phyloP scores from a whole-genome alignment of 2,797 vertebrate species.

The Cuniculus paca region DNA sequence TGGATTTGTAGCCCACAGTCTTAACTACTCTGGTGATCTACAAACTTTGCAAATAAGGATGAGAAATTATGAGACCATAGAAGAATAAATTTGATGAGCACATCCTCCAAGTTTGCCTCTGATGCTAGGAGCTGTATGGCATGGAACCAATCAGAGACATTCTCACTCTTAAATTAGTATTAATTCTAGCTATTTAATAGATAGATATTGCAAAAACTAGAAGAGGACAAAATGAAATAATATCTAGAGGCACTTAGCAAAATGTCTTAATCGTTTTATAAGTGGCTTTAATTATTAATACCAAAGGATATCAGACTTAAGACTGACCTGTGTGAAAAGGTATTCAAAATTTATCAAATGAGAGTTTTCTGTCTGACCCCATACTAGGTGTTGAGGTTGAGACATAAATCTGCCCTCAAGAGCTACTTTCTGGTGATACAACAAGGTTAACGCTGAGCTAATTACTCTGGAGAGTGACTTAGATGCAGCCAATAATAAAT shows the following conservation, averaged over 20 bases:
- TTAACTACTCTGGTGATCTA: not conserved
- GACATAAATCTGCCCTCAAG: not conserved
- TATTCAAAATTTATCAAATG: conserved; percentile 20
- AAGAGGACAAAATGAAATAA: conserved; percentile 22
- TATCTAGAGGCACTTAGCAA: not conserved
- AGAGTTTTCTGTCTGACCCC: not conserved
- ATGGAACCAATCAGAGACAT: not conserved
- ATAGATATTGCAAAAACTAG: not conserved
- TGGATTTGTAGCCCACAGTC: not conserved
- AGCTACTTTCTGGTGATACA: not conserved
- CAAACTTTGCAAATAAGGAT: not conserved
- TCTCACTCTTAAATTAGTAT: conserved; percentile 18
- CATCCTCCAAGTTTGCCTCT: not conserved
- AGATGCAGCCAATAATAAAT: not conserved
- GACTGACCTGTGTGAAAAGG: not conserved
- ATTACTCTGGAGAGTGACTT: not conserved
- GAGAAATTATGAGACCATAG: not conserved
- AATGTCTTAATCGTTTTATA: conserved; percentile 34
- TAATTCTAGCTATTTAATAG: not conserved
- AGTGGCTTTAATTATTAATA: conserved; percentile 45
- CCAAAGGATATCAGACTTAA: conserved; percentile 10
- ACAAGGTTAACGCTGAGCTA: conserved; percentile 18
- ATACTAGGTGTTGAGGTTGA: not conserved
- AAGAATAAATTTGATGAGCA: not conserved
- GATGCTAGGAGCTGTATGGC: not conserved